Base-by-base conservation (phyloP, 2,888 invertebrate genomes). In the Schizotus pectinicornis region DNA sequence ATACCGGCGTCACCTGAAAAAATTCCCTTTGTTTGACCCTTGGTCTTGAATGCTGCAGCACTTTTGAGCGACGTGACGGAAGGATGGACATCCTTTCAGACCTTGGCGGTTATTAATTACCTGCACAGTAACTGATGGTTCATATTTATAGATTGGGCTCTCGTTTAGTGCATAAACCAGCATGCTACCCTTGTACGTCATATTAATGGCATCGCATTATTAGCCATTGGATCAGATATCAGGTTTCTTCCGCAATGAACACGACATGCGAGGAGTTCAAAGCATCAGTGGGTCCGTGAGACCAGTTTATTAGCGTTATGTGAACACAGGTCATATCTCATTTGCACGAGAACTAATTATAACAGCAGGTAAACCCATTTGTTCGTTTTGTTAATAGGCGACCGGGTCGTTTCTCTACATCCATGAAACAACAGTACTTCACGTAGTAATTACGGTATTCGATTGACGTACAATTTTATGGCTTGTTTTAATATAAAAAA, bases 281-380 rank as follows among this genome's bases (percentile, higher is more conserved):
- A 32, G 42, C 39, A 41, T 58, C 38, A n/a, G 58, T 47, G 48
- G 49, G 41, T 54, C n/a, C 61, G 55, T 58, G 51, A 58, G 55
- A 54, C 56, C 60, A 55, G 52, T 60, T 60, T 60, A 60, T 60
- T 60, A 60, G 60, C 56, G 47, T 60, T 56, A 55, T 51, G 56
- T 22, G 52, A 56, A 45, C 42, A 30, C 56, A 48, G 55, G 55
- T 55, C 55, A 55, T 56, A 41, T 33, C 56, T 60, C 60, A 56
- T 60, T 60, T 60, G 52, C 60, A 52, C 56, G 51, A 56, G 56
- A 12, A 56, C 52, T 60, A 60, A 60, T 60, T 60, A 56, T 56
- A 56, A 49, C 58, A 54, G 45, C 49, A 58, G 39, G 47, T 43
- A 42, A 34, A 37, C 48, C 22, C 49, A 35, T 56, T 48, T 49